Percentiles rank a stretch among this genome's conserved stretches.
These are phyloP conservation scores for Carettochelys insculpta DNA, from an alignment of 2,113 vertebrate genomes.

Conservation along the genomic window DNA sequence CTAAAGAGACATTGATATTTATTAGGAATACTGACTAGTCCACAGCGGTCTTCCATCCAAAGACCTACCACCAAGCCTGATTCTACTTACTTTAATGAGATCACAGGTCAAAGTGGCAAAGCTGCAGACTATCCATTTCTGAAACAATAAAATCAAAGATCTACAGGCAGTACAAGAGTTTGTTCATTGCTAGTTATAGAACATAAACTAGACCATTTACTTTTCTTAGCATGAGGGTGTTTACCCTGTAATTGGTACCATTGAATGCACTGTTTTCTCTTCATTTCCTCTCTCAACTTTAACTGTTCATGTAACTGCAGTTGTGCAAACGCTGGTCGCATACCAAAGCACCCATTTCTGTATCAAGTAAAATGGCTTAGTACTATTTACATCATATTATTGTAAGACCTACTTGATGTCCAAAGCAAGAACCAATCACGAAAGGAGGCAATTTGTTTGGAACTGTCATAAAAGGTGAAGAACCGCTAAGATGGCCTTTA, in stretches of 20 bases:
- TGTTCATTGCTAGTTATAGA: conserved; percentile 36
- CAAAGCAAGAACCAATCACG: neutral
- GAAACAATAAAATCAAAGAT: conserved; percentile 12
- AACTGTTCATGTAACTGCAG: conserved; percentile 52
- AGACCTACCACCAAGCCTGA: neutral
- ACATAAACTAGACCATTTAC: conserved; percentile 49
- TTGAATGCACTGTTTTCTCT: conserved; percentile 39
- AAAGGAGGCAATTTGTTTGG: neutral
- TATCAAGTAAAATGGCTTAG: neutral
- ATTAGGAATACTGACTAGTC: neutral
- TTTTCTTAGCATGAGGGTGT: conserved; percentile 49
- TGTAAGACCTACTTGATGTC: rapidly evolving
- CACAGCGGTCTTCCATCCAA: neutral
- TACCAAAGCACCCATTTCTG: neutral
- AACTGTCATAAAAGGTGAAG: neutral
- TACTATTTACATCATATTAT: rapidly evolving
- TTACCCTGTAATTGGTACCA: conserved; percentile 54
- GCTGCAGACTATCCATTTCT: conserved; percentile 34
- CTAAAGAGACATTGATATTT: neutral
- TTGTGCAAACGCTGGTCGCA: neutral
- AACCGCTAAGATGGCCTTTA: neutral
- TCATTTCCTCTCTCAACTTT: neutral
- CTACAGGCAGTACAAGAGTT: conserved; percentile 35
- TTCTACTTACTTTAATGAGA: conserved; percentile 27
- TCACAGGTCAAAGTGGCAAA: neutral